These are phyloP conservation scores for Tupaia chinensis DNA, from an alignment of 2,113 vertebrate genomes.

Conservation along the genomic window DNA sequence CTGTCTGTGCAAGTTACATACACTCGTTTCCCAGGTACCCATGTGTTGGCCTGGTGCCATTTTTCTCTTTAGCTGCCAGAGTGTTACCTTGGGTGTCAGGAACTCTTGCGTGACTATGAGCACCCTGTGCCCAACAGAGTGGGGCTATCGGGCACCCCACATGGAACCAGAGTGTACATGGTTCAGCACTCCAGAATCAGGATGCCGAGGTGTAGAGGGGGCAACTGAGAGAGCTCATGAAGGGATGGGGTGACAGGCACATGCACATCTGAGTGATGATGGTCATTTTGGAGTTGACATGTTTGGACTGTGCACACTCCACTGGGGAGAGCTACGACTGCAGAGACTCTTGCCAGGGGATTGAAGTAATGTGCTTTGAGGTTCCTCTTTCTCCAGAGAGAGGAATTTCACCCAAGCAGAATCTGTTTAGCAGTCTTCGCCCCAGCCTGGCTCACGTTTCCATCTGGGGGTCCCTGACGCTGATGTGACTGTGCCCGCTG, in stretches of 20 bases:
- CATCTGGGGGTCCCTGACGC: slow-evolving; percentile 66
- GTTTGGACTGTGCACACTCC: neutral
- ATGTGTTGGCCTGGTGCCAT: neutral
- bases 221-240: neutral
- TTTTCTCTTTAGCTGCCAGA: neutral
- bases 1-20: fast-evolving
- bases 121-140: neutral
- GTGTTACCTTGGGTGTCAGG: neutral
- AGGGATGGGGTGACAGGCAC: neutral
- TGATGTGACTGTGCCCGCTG: slow-evolving; percentile 36
- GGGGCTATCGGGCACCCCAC: neutral
- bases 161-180: neutral
- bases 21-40: neutral
- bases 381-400: slow-evolving; percentile 34
- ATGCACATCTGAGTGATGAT: fast-evolving
- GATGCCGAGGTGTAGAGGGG: neutral
- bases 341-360: neutral
- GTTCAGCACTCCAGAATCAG: too few relatives aligned
- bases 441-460: slow-evolving; percentile 62
- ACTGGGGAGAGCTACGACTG: neutral
- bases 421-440: slow-evolving; percentile 63
- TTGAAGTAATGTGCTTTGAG: neutral
- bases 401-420: slow-evolving; percentile 52
- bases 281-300: neutral
- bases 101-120: neutral